Evolutionary conservation across 2,888 invertebrate species (phyloP).

Genomic region (Cephonodes hylas): DNA sequence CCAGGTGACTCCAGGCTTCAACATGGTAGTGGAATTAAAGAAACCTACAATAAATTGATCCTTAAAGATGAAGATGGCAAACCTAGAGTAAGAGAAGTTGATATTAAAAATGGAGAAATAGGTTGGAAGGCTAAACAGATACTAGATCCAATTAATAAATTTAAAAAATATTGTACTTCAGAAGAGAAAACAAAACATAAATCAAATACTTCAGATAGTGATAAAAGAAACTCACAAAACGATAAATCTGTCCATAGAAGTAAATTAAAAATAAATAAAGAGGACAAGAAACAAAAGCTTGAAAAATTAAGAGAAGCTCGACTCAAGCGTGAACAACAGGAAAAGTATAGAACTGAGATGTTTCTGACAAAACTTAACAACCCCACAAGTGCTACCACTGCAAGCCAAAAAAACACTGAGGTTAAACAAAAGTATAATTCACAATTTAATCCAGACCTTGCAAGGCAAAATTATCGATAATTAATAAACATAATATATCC

Average conservation of each 20-base stretch:
- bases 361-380: constrained; percentile 85
- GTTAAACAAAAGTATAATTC: constrained; percentile 94
- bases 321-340: constrained; percentile 89
- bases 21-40: constrained; percentile 57
- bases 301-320: constrained; percentile 88
- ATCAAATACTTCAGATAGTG: background rate
- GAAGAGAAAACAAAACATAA: constrained; percentile 32
- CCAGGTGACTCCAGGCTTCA: constrained; percentile 79
- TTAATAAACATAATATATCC: too few relatives aligned
- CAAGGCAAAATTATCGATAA: constrained; percentile 86
- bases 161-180: constrained; percentile 78
- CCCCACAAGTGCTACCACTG: constrained; percentile 25
- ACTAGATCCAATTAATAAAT: constrained; percentile 87
- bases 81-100: constrained; percentile 48
- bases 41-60: constrained; percentile 72
- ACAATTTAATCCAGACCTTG: constrained; percentile 96
- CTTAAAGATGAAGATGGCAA: constrained; percentile 72
- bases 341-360: constrained; percentile 85
- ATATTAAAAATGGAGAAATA: constrained; percentile 81
- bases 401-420: constrained; percentile 38
- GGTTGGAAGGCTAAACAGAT: constrained; percentile 84
- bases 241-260: constrained; percentile 25
- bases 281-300: constrained; percentile 68
- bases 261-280: constrained; percentile 16
- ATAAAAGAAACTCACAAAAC: constrained; percentile 13